A percentile compares a stretch with the other conserved stretches of the same genome.
These are phyloP conservation scores for Nycteola revayana DNA, from an alignment of 2,888 invertebrate species.

Conservation along the genomic window DNA sequence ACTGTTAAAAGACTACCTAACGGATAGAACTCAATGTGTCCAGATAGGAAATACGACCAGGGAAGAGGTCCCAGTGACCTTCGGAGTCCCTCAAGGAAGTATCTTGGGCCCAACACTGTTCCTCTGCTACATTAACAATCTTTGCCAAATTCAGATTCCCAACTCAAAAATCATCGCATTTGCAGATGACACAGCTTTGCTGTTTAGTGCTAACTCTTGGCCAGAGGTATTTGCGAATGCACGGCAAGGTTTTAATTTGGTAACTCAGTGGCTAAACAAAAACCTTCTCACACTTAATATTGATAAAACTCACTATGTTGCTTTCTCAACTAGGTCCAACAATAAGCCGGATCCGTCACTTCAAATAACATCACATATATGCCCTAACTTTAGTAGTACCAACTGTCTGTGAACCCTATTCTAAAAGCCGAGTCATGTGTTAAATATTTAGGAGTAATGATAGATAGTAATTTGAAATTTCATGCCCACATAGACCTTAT, in stretches of 20 bases:
- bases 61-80: not conserved
- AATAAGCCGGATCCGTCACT: constrained; percentile 4
- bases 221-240: not conserved
- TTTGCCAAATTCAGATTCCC: not conserved
- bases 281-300: constrained; percentile 8
- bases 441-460: constrained; percentile 3
- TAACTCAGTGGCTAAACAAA: constrained; percentile 4
- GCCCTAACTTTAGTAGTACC: constrained; percentile 1
- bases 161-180: constrained; percentile 4
- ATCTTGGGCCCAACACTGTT: not conserved
- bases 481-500: constrained; percentile 9
- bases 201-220: constrained; percentile 5
- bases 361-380: constrained; percentile 1
- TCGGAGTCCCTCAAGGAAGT: no score
- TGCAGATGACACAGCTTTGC: constrained; percentile 10
- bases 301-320: constrained; percentile 6
- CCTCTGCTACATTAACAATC: not conserved
- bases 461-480: constrained; percentile 10
- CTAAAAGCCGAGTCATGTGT: constrained; percentile 1
- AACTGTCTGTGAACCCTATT: no score
- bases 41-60: constrained; percentile 1
- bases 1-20: constrained; percentile 2
- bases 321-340: constrained; percentile 5
- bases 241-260: not conserved
- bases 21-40: constrained; percentile 3